Conservation (phyloP, 2,888 invertebrate genomes). For the Melinaea menophilus region DNA sequence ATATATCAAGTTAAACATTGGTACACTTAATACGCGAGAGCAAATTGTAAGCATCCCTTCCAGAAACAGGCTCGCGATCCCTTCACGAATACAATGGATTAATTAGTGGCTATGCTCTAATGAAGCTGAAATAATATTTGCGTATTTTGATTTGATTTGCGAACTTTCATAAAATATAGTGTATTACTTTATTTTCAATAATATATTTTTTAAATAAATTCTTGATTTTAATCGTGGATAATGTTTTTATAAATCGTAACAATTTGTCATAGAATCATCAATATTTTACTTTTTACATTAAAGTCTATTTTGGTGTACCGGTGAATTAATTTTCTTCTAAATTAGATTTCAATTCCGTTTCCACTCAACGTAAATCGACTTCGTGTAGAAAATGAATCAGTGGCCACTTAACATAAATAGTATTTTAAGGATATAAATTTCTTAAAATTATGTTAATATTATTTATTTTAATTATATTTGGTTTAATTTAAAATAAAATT, state of each 20-base stretch:
- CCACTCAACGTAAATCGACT: background rate
- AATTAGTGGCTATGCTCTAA: constrained; percentile 28
- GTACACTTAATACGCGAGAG: background rate
- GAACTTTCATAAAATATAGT: constrained; percentile 18
- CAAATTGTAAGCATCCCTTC: constrained; percentile 14
- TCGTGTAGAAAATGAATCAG: background rate
- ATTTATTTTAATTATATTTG: background rate
- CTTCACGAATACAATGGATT: constrained; percentile 22
- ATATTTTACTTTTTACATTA: constrained; percentile 9
- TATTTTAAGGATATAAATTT: background rate
- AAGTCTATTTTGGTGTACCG: constrained; percentile 1
- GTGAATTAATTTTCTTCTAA: background rate
- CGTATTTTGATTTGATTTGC: constrained; percentile 13
- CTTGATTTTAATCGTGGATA: too few species aligned
- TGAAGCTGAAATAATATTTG: constrained; percentile 29
- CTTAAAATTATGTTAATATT: background rate
- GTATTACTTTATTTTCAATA: constrained; percentile 5
- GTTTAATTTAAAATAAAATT: too few species aligned
- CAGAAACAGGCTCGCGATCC: constrained; percentile 19
- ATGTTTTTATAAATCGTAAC: too few species aligned
- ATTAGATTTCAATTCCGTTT: constrained; percentile 1
- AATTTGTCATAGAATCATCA: background rate
- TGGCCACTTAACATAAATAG: constrained; percentile 1
- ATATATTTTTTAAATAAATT: too few species aligned
- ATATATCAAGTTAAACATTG: background rate